Conservation (phyloP, 2,797 vertebrate genomes). For the Tragopan temminckii region DNA sequence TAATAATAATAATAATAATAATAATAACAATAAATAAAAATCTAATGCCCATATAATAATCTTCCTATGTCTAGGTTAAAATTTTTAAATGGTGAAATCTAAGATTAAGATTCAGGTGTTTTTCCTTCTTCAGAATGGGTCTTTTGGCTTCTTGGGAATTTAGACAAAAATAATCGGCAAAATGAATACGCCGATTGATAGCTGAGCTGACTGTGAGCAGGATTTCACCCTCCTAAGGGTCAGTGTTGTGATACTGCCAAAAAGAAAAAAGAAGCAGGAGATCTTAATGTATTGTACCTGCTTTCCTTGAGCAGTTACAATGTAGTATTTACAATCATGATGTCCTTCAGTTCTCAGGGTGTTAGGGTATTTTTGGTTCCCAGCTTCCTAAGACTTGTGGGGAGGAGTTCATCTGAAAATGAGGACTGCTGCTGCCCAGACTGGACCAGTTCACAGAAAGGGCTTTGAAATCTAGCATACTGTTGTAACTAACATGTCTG, state of each 20-base stretch:
- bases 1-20: too few species aligned
- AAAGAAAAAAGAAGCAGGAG: neutral
- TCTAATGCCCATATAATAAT: neutral
- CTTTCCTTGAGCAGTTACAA: neutral
- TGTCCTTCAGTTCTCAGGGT: neutral
- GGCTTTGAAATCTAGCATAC: neutral
- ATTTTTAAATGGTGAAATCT: neutral
- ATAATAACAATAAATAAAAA: too few species aligned
- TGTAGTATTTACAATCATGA: fast-evolving
- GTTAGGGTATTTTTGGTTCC: neutral
- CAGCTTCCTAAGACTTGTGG: neutral
- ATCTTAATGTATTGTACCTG: fast-evolving
- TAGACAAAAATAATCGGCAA: neutral
- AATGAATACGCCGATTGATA: neutral
- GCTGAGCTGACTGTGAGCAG: neutral
- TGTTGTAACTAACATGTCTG: neutral
- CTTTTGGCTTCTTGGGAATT: neutral
- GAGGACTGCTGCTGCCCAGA: neutral
- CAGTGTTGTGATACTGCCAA: neutral
- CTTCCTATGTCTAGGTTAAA: neutral
- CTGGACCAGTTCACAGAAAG: neutral
- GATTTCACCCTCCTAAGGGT: fast-evolving
- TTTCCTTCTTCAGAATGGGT: neutral
- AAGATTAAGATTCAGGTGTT: neutral
- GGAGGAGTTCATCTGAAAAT: neutral